Evolutionary conservation across 2,113 vertebrate genomes (phyloP).

Genomic region (Opisthocomus hoazin): DNA sequence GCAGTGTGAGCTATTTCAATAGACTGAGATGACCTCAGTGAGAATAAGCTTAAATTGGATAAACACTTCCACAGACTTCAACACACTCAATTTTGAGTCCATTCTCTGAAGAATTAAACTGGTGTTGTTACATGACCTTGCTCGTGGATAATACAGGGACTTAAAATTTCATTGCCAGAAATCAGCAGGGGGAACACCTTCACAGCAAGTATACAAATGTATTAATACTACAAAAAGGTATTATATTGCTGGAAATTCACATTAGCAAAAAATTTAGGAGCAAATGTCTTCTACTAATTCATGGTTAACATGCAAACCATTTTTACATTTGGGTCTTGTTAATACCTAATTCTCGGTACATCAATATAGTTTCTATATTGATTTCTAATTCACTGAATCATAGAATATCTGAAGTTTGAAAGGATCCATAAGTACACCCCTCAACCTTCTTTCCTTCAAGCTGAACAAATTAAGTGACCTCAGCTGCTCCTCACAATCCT

Average conservation of each 20-base stretch:
- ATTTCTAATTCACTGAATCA: background rate
- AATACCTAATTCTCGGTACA: background rate
- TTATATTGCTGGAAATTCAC: background rate
- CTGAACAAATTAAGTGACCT: background rate
- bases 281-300: background rate
- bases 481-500: background rate
- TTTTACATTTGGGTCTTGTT: background rate
- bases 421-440: background rate
- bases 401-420: background rate
- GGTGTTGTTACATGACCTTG: background rate
- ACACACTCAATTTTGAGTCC: background rate
- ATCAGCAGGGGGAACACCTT: background rate
- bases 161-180: background rate
- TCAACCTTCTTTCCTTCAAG: background rate
- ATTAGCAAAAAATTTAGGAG: background rate
- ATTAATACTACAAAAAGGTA: background rate
- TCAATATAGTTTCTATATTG: background rate
- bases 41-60: conserved; percentile 54
- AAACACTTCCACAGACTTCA: background rate
- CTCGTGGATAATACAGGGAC: background rate
- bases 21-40: conserved; percentile 35
- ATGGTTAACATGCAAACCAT: background rate
- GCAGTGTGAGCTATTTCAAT: conserved; percentile 13
- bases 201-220: background rate
- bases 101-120: background rate